phyloP scores from a whole-genome alignment of 2,888 invertebrate species.

The Rhopalosiphum nymphaeae region DNA sequence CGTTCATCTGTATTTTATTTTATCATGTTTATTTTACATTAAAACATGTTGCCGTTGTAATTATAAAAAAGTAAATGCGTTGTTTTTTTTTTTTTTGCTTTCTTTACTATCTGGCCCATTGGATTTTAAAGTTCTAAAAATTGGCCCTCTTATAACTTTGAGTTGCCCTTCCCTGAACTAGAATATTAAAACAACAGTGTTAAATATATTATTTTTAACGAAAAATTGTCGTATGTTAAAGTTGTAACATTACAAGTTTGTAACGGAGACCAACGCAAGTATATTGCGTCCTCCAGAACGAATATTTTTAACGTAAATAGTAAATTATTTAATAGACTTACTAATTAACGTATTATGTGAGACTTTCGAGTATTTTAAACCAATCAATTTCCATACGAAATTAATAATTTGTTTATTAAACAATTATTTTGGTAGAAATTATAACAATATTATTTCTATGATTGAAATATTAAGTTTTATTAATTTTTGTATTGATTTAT shows the following conservation, averaged over 20 bases:
- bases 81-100: too few relatives aligned
- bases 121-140: too few relatives aligned
- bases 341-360: background rate
- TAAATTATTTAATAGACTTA: background rate
- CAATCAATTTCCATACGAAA: background rate
- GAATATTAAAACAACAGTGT: background rate
- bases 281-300: background rate
- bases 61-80: too few relatives aligned
- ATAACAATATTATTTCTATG: background rate
- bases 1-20: too few relatives aligned
- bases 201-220: background rate
- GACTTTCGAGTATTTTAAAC: background rate
- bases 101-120: too few relatives aligned
- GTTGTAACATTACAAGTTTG: too few relatives aligned
- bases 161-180: background rate
- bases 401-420: background rate
- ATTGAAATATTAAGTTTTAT: background rate
- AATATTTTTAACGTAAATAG: background rate
- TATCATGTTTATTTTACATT: too few relatives aligned
- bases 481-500: background rate
- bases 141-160: too few relatives aligned
- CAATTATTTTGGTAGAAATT: background rate
- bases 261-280: background rate
- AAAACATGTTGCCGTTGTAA: too few relatives aligned
- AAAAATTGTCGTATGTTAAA: background rate